Base-by-base conservation (phyloP, 2,797 vertebrate species). In the Eutrigla gurnardus region DNA sequence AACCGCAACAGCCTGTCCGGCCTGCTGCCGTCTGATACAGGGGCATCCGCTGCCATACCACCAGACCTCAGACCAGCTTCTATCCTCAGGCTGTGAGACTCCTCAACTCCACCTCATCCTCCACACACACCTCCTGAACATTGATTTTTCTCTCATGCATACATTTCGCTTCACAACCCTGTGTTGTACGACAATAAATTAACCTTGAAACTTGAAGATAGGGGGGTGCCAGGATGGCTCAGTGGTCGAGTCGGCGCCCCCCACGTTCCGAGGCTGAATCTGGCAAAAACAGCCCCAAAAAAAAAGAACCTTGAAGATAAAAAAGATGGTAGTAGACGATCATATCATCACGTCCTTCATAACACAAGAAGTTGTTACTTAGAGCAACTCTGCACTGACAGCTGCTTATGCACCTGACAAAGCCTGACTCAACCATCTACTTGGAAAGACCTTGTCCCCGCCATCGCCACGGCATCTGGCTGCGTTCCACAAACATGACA, bases 361-460 rank as follows among this genome's bases (percentile, higher is more conserved):
- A 65, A 13, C 15, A 5, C 47, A 63, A 50, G 3, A 25, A 67
- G 39, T 4, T 45, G 13, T 18, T 37, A 57, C 17, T 61, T 17
- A 12, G 37, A 45, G 45, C 55, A 61, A 35, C 36, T 13, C 32
- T 36, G 40, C 7, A 33, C 40, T 50, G 55, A 70, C 69, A 62
- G 2, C 50, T 17, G 18, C 69, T 63, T 35, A 55, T 25, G 13
- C 18, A 36, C 57, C 15, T 33, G 37, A 77, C 49, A 49, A 65
- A 80, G 50, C 49, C 39, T 60, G 67, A 81, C 60, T 69, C 5
- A 65, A 66, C 25, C 1, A 10, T 78, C n/a, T 71, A 25, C 70
- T 69, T 61, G 18, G 46, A 78, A 70, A 77, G 72, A 78, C 85
- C 69, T 82, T 82, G 53, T 60, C 33, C 25, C 36, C 53, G 33